Evolutionary conservation across 2,888 invertebrate genomes (phyloP).

Genomic region (Belgica antarctica): DNA sequence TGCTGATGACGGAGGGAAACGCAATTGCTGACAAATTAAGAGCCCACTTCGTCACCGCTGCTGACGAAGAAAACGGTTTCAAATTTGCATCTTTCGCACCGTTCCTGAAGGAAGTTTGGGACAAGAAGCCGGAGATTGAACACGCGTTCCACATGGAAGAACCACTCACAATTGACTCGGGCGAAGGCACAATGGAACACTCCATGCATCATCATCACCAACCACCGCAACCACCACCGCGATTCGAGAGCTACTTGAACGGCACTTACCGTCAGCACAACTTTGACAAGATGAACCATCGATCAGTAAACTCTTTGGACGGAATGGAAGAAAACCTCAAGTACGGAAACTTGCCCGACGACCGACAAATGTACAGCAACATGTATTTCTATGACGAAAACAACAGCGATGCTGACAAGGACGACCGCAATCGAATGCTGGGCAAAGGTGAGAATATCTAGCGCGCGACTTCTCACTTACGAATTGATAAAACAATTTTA

Average conservation of each 20-base stretch:
- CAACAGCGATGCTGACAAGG: constrained; percentile 42
- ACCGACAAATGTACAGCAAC: constrained; percentile 35
- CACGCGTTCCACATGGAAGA: constrained; percentile 88
- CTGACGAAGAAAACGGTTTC: constrained; percentile 71
- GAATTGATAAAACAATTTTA: constrained; percentile 48
- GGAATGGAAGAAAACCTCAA: constrained; percentile 39
- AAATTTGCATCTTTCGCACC: constrained; percentile 93
- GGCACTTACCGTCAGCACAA: constrained; percentile 34
- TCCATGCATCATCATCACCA: constrained; percentile 63
- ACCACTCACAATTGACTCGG: constrained; percentile 61
- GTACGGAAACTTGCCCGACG: constrained; percentile 28
- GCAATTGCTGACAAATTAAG: constrained; percentile 84
- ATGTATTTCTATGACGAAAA: constrained; percentile 43
- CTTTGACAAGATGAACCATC: constrained; percentile 42
- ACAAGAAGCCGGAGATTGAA: constrained; percentile 91
- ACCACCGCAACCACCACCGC: constrained; percentile 68
- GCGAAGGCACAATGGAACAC: constrained; percentile 70
- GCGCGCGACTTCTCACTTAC: background rate
- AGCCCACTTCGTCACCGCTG: constrained; percentile 90
- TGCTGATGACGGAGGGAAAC: constrained; percentile 89
- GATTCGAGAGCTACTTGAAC: constrained; percentile 76
- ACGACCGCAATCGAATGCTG: constrained; percentile 28
- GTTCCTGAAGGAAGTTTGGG: constrained; percentile 95
- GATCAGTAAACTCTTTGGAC: constrained; percentile 38
- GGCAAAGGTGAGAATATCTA: constrained; percentile 35